Base-by-base conservation (phyloP, 1,140 invertebrate genomes). In the Chironomus striatipennis region DNA sequence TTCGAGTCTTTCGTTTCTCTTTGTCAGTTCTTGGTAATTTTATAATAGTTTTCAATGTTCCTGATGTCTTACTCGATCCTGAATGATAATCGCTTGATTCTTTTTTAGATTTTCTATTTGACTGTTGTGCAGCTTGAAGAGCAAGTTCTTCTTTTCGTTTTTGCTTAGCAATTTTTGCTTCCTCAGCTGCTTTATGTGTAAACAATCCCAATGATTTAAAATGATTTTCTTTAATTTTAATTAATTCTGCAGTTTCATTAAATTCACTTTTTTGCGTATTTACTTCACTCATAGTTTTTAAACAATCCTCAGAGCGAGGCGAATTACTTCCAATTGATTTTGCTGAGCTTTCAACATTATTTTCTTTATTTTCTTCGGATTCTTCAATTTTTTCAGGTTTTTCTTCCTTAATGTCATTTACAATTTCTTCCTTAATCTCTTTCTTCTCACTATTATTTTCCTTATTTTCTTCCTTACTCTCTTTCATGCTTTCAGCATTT, bases 11-110 rank as follows among this genome's bases (percentile, higher is more conserved):
- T 73, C 74, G 77, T 76, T 75, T 78, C 43, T 76, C 77, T 24
- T 74, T 47, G 24, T 83, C 80, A 78, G 85, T 85, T 8, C 86
- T 82, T 75, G 90, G 90, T 73, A 90, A 78, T 80, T 92, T 91
- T 75, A 93, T 93, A 64, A 93, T 87, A 20, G 91, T 92, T 78
- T 93, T 93, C 64, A 93, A 79, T 0, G 91, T 92, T 2, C 91
- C 91, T 4, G 90, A 91, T 76, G 89, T 76, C 76, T 76, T 80
- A 83, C 82, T 24, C 82, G 82, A 17, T 84, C 83, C 57, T 0
- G 83, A 81, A 7, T 83, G 81, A 6, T 85, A 10, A 57, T 70
- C 20, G 6, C 17, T 20, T 70, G 65, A 70, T 82, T 64, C 9
- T 82, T 79, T 20, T 80, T 82, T 0, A 77, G 57, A 0, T 77